Base-by-base conservation (phyloP, 2,797 vertebrate species). In the Bradypus variegatus region DNA sequence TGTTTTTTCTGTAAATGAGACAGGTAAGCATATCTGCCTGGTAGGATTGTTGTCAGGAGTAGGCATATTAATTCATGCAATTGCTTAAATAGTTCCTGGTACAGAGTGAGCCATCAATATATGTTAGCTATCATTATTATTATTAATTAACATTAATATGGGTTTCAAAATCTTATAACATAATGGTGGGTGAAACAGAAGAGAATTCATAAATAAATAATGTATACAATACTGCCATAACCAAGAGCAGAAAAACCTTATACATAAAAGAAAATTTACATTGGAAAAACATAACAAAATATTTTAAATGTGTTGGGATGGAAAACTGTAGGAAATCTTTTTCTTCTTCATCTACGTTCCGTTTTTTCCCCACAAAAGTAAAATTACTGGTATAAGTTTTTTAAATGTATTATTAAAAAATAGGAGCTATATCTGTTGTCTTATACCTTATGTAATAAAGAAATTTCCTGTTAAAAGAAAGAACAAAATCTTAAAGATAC, bases 391-490 rank as follows among this genome's bases (percentile, higher is more conserved):
- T 48, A 13, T 76, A 86, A 83, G 41, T 45, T 45, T 76, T 69
- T 78, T 87, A 91, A 50, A 80, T 45, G 45, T 77, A 33, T 77
- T 89, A 93, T 48, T 73, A 75, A 86, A 90, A 90, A 79, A 62
- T 19, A 86, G 25, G 80, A 95, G 55, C 33, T 9, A 1, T 70
- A 62, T 87, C 48, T 89, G 70, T 78, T 55, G 41, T 36, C 50
- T 7, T 76, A 31, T 5, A 70, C 9, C 15, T 88, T 78, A 90
- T 95, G 93, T 87, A 85, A 89, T 93, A 94, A 96, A 96, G 89
- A 64, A 82, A 91, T 89, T 70, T 65, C 94, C 82, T 14, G 1
- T 94, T 94, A 83, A 82, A 88, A 91, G 65, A 95, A 96, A 96
- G 60, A 78, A 65, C 93, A 53, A 41, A 96, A 90, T 36, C 88